phyloP scores from a whole-genome alignment of 2,888 invertebrate genomes.

The Drosophila affinis region DNA sequence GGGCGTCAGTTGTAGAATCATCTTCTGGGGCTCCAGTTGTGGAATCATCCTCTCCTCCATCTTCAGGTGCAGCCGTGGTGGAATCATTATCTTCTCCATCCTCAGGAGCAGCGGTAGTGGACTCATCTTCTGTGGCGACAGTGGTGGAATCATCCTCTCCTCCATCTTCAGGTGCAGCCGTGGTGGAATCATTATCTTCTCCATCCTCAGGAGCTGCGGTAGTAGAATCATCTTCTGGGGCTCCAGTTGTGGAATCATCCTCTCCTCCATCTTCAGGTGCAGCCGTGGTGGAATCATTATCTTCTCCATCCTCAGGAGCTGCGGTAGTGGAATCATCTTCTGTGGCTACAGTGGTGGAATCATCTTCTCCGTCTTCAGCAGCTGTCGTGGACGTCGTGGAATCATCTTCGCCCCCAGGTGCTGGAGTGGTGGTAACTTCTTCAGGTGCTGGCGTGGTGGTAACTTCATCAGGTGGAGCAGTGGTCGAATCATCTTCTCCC shows the following conservation, averaged over 20 bases:
- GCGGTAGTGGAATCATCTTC: background rate
- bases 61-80: slow-evolving; percentile 2
- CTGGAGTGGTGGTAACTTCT: background rate
- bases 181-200: background rate
- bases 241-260: background rate
- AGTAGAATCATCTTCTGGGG: background rate
- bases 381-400: background rate
- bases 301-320: background rate
- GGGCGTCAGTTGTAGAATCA: background rate
- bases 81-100: background rate
- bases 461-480: background rate
- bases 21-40: slow-evolving; percentile 7
- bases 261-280: slow-evolving; percentile 6
- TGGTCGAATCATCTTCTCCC: slow-evolving; percentile 1
- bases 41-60: background rate
- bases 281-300: background rate
- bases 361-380: background rate
- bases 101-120: background rate
- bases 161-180: background rate
- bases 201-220: background rate
- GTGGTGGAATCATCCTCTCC: background rate
- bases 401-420: background rate
- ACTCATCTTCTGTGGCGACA: background rate
- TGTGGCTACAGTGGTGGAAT: background rate
- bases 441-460: background rate